phyloP scores from a whole-genome alignment of 1,140 invertebrate genomes.

The Listronotus bonariensis region DNA sequence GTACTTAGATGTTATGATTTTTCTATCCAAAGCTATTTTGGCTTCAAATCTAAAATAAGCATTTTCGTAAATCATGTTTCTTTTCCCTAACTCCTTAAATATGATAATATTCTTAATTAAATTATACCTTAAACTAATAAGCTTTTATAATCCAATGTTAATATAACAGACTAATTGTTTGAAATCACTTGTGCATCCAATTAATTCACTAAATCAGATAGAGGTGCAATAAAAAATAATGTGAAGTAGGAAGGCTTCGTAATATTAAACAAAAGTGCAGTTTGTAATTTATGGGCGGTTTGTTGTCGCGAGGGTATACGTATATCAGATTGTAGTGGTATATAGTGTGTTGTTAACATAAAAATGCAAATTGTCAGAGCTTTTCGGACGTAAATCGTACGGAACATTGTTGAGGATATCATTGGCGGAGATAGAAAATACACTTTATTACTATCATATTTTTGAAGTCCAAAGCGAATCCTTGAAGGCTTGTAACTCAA shows the following conservation, averaged over 20 bases:
- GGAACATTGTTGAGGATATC: neutral
- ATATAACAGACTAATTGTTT: too few relatives aligned
- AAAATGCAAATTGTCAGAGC: conserved; percentile 32
- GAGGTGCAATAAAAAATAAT: conserved; percentile 15
- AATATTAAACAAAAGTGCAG: conserved; percentile 24
- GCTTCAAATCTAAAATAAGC: too few relatives aligned
- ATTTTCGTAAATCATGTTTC: too few relatives aligned
- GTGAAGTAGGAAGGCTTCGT: conserved; percentile 18
- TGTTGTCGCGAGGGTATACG: conserved; percentile 15
- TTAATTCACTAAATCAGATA: conserved; percentile 13
- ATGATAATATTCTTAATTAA: too few relatives aligned
- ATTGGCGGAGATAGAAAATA: conserved; percentile 6
- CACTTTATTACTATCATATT: too few relatives aligned
- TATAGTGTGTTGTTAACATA: conserved; percentile 29
- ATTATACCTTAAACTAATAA: too few relatives aligned
- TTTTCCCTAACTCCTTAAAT: too few relatives aligned
- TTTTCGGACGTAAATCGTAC: conserved; percentile 8
- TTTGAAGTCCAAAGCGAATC: too few relatives aligned
- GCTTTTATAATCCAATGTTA: too few relatives aligned
- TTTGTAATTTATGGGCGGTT: conserved; percentile 24
- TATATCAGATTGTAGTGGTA: conserved; percentile 26
- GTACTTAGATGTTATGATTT: too few relatives aligned
- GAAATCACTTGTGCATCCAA: neutral
- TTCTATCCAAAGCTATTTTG: too few relatives aligned
- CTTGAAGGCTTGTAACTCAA: too few relatives aligned